A percentile compares a stretch with the other conserved stretches of the same genome.
These are phyloP conservation scores for Daphoenositta chrysoptera DNA, from an alignment of 2,113 vertebrate genomes.

Conservation along the genomic window DNA sequence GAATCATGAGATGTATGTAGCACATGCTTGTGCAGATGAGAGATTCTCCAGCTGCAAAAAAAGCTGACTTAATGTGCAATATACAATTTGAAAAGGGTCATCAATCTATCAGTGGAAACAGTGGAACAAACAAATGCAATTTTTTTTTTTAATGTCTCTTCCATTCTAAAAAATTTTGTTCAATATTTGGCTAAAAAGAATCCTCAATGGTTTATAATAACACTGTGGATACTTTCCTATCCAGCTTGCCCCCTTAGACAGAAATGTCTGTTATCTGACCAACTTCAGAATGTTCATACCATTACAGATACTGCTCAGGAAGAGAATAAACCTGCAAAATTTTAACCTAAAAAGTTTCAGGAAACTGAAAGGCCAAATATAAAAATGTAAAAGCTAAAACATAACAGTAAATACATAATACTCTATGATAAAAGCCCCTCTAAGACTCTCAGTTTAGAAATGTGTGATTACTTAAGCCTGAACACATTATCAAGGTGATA, in stretches of 20 bases:
- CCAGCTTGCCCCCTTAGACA: not conserved
- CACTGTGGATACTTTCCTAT: not conserved
- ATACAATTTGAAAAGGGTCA: not conserved
- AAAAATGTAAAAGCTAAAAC: not conserved
- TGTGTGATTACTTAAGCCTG: not conserved
- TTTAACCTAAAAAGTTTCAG: not conserved
- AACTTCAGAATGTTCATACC: not conserved
- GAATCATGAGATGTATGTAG: not conserved
- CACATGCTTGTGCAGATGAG: not conserved
- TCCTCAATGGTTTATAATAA: not conserved
- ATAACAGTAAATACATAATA: not conserved
- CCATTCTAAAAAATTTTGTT: not conserved
- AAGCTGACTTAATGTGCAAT: not conserved
- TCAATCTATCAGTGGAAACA: not conserved
- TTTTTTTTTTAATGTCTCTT: not conserved
- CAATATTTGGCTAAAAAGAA: not conserved
- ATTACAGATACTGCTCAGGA: not conserved
- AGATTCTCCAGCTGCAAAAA: not conserved
- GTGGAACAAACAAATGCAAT: not conserved
- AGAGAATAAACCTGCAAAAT: not conserved
- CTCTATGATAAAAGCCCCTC: not conserved
- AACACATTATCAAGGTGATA: not conserved
- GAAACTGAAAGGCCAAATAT: not conserved
- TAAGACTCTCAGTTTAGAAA: not conserved
- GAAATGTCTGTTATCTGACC: not conserved